Base-by-base conservation (phyloP, 2,113 vertebrate species). In the Meleagris gallopavo region DNA sequence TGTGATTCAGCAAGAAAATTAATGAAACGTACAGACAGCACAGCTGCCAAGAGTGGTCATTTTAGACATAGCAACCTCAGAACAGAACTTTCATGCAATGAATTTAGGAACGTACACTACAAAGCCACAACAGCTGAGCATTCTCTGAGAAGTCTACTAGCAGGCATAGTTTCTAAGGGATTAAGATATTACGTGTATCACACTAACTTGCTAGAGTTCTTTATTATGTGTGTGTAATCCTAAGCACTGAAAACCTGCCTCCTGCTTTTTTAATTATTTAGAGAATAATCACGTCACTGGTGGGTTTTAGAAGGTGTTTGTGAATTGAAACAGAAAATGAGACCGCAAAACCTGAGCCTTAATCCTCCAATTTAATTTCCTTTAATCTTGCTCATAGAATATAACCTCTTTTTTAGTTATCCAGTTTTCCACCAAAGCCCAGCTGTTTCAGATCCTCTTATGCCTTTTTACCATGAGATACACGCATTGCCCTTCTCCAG, bases 251-350 rank as follows among this genome's bases (percentile, higher is more conserved):
- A 88, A 86, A 57, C 36, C 50, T 21, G 18, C 34, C 55, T 88
- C 76, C 81, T 85, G 34, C 9, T 78, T 83, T 40, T 90, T 67
- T 58, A 32, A 83, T 89, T 94, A 78, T 92, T 83, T 91, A 58
- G 80, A 76, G 40, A 87, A 74, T 81, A 75, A 81, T 69, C 57
- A 69, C 40, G 38, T 82, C 57, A 82, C 41, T 32, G 11, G 27
- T 78, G 65, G 72, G 30, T 81, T 93, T 93, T 83, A 69, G 30
- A 55, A 81, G 43, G 58, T 61, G 69, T 93, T 91, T 89, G 93
- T 71, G 72, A 94, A 95, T 83, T 83, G 75, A 93, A 89, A 97
- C 46, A 89, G 91, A 96, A 95, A 95, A 94, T 95, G n/a, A 88
- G 61, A 88, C 45, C 88, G 52, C 65, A 78, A 70, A 86, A 88